Base-by-base conservation (phyloP, 2,888 invertebrate genomes). In the Callinectes sapidus region DNA sequence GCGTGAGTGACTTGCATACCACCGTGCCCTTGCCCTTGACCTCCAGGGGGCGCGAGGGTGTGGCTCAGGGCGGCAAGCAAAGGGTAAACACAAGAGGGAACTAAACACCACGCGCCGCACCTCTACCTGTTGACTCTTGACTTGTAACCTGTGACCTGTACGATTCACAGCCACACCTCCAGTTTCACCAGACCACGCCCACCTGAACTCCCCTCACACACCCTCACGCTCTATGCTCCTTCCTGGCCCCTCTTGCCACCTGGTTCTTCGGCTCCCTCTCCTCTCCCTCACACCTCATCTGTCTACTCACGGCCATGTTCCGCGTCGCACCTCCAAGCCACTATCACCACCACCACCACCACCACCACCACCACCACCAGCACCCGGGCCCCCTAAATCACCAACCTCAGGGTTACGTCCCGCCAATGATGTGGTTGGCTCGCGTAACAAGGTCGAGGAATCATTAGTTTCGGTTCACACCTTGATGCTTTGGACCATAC, bases 391-490 rank as follows among this genome's bases (percentile, higher is more conserved):
- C 35, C 35, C 81, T 32, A 81, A 81, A 81, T 81, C 14, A 81
- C 35, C 35, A 2, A 2, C 32, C 81, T 81, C 81, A 81, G 14
- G 81, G 81, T 13, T 35, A 10, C 71, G 81, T 35, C 81, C 32
- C 81, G 18, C 35, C 81, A 35, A 35, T 81, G 81, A 81, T 81
- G 23, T 35, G 81, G 81, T 32, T 81, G 14, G 18, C 28, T n/a
- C 81, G 35, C 13, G 81, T 81, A 81, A 81, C 81, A 81, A 81
- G 81, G 81, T 81, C 81, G 81, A 16, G 8, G 14, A 14, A 16
- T 8, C 81, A 81, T 81, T 81, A 81, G 81, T 81, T 81, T 32
- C 8, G 81, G 81, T 81, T 81, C 81, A 81, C 81, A 81, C 81
- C 35, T 81, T 81, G 81, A 81, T 35, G 81, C 81, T 6, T 48